phyloP scores from a whole-genome alignment of 2,113 vertebrate species.

The Eulemur macaco region DNA sequence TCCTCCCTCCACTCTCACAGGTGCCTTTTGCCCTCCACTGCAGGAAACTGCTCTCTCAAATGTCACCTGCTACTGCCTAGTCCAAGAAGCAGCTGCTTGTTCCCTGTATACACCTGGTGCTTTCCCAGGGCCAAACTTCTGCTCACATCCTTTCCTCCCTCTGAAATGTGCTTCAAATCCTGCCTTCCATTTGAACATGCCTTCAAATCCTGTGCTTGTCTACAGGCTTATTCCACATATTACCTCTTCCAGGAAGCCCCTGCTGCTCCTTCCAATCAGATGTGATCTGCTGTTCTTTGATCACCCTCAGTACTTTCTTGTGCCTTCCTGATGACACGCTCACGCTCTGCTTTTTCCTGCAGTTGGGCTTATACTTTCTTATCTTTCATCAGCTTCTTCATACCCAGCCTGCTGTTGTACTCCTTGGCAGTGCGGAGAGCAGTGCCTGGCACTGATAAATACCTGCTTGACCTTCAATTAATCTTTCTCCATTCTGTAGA shows the following conservation, averaged over 20 bases:
- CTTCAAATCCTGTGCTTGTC: not conserved
- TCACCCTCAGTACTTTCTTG: too few species aligned
- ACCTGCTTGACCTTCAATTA: constrained; percentile 34
- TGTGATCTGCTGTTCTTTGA: not conserved
- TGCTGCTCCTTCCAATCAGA: not conserved
- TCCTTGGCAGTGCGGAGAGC: not conserved
- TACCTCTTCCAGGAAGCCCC: not conserved
- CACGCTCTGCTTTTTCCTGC: not conserved
- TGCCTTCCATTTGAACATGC: too few species aligned
- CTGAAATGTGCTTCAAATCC: accelerated
- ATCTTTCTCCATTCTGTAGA: not conserved
- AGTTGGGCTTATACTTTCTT: not conserved
- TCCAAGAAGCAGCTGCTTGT: constrained; percentile 21
- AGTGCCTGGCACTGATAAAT: not conserved
- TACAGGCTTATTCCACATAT: not conserved
- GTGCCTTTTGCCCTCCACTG: not conserved
- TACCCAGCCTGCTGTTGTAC: not conserved
- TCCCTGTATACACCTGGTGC: not conserved
- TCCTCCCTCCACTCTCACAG: not conserved
- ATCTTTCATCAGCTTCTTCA: not conserved
- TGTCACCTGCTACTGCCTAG: not conserved
- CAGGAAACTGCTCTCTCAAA: not conserved
- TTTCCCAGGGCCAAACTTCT: constrained; percentile 25
- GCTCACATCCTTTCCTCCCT: not conserved
- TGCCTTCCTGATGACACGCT: not conserved